These are phyloP conservation scores for Lutjanus argentimaculatus DNA, from an alignment of 2,797 vertebrate species.

Conservation along the genomic window DNA sequence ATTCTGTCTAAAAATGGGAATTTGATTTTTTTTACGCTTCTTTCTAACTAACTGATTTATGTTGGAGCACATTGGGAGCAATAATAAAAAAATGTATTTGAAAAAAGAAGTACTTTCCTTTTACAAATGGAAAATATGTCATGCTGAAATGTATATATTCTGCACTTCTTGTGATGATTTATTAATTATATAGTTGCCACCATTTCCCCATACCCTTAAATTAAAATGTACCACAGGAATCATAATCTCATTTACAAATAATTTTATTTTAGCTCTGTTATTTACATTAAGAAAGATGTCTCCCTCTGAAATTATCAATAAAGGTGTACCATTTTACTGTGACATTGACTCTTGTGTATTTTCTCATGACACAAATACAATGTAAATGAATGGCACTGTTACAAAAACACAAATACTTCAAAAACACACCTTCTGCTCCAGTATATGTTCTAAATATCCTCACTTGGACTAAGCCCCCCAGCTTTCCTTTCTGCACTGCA, in stretches of 20 bases:
- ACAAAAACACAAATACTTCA: background rate
- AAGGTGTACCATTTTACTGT: background rate
- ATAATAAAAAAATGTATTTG: no score
- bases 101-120: background rate
- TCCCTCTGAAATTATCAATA: background rate
- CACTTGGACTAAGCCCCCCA: no score
- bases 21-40: no score
- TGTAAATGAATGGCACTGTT: background rate
- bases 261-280: background rate
- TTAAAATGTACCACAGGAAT: conserved; percentile 1
- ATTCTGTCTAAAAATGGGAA: no score
- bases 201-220: background rate
- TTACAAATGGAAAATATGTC: background rate
- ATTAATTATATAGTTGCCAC: background rate
- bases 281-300: background rate
- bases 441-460: background rate
- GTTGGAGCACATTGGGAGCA: background rate
- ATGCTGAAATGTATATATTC: background rate
- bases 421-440: background rate
- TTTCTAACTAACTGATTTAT: no score
- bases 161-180: background rate
- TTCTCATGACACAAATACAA: background rate
- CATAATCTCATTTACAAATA: background rate
- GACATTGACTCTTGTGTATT: background rate
- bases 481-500: no score